Evolutionary conservation across 2,797 vertebrate species (phyloP).

Genomic region (Oreochromis grahami): DNA sequence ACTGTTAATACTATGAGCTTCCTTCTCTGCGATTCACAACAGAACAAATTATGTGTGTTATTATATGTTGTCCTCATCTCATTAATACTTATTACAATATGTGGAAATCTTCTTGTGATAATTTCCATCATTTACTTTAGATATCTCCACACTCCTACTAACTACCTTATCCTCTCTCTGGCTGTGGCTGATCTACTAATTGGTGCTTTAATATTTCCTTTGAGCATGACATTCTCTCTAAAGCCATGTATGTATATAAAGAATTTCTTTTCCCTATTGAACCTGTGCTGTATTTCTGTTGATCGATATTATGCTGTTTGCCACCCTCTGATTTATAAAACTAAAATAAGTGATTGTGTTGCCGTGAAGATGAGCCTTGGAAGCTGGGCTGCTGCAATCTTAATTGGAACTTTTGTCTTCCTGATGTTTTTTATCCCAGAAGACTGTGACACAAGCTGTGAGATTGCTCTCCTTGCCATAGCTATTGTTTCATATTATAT

Average conservation of each 20-base stretch:
- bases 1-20: not conserved
- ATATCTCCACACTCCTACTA: slow-evolving; percentile 84
- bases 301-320: slow-evolving; percentile 42
- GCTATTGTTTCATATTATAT: too few species aligned
- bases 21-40: not conserved
- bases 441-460: slow-evolving; percentile 47
- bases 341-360: not conserved
- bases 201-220: slow-evolving; percentile 5
- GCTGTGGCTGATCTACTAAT: slow-evolving; percentile 73
- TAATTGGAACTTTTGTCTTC: slow-evolving; percentile 75
- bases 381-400: slow-evolving; percentile 77
- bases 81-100: slow-evolving; percentile 17
- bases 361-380: slow-evolving; percentile 72
- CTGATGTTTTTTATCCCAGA: slow-evolving; percentile 72
- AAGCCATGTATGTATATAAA: not conserved
- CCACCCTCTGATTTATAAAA: slow-evolving; percentile 19
- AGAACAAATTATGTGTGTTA: not conserved
- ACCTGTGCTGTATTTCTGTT: slow-evolving; percentile 36
- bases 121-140: slow-evolving; percentile 86
- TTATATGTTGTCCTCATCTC: not conserved
- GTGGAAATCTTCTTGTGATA: slow-evolving; percentile 76
- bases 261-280: slow-evolving; percentile 7
- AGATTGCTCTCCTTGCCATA: too few species aligned
- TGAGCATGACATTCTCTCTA: not conserved
- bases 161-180: slow-evolving; percentile 84